Percentiles rank a stretch among this genome's conserved stretches.
Conservation (phyloP, 2,797 vertebrate genomes). For the Alectoris magna region DNA sequence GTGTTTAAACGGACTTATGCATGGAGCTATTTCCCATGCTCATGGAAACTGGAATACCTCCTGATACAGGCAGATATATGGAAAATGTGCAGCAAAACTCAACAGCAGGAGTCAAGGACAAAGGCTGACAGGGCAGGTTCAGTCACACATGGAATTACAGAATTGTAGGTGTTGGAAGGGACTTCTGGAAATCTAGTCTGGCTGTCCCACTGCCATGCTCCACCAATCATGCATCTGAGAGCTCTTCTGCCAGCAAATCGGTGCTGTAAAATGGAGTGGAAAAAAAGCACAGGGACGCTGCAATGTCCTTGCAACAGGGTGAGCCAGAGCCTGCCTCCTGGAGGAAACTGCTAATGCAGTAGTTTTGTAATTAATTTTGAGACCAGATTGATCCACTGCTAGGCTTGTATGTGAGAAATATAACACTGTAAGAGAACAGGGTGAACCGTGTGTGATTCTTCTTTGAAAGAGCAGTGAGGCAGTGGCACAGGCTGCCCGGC, state of each 20-base stretch:
- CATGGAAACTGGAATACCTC: neutral
- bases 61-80: neutral
- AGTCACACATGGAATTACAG: no score
- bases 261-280: neutral
- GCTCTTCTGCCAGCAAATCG: neutral
- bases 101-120: neutral
- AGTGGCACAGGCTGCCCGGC: no score
- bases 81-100: neutral
- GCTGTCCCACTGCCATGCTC: neutral
- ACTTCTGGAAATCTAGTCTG: neutral
- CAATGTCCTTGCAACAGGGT: constrained; percentile 47
- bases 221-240: neutral
- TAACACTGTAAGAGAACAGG: neutral
- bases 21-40: neutral
- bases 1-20: rapidly evolving
- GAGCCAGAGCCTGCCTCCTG: neutral
- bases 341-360: neutral
- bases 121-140: rapidly evolving
- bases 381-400: rapidly evolving
- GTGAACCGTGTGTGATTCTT: neutral
- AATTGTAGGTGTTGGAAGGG: no score
- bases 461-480: no score
- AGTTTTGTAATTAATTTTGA: neutral
- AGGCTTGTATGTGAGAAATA: rapidly evolving
- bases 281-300: neutral